Evolutionary conservation across 2,113 vertebrate species (phyloP).

Genomic region (Romanogobio albipinnatus): DNA sequence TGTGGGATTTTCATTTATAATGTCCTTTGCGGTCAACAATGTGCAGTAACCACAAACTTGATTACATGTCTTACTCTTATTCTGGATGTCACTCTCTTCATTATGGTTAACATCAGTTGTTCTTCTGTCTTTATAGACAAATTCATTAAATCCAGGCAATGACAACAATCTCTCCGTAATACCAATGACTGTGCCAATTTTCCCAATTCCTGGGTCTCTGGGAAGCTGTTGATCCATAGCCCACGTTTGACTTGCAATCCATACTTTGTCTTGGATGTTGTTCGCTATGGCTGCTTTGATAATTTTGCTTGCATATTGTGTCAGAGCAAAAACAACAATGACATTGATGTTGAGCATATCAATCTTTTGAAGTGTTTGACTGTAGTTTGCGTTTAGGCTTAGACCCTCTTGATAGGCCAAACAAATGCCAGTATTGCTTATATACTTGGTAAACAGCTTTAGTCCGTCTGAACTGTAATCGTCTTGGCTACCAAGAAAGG

Average conservation of each 20-base stretch:
- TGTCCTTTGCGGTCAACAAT: rapidly evolving
- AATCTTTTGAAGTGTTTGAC: slow-evolving; percentile 64
- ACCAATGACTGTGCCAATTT: slow-evolving; percentile 77
- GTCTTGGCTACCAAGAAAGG: slow-evolving; percentile 70
- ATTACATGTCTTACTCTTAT: slow-evolving; percentile 58
- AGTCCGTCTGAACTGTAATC: slow-evolving; percentile 69
- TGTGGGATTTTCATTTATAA: slow-evolving; percentile 27
- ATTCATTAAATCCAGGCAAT: slow-evolving; percentile 71
- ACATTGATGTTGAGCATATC: slow-evolving; percentile 57
- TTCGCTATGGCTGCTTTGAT: slow-evolving; percentile 72
- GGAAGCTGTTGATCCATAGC: slow-evolving; percentile 64
- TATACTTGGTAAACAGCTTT: slow-evolving; percentile 64
- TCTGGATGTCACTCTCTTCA: not conserved
- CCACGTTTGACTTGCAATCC: slow-evolving; percentile 83
- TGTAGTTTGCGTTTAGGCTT: not conserved
- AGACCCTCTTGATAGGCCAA: slow-evolving; percentile 75
- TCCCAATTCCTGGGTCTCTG: slow-evolving; percentile 67
- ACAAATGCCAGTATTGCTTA: slow-evolving; percentile 63
- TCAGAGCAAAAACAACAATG: slow-evolving; percentile 67
- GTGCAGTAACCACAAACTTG: slow-evolving; percentile 72
- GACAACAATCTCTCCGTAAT: slow-evolving; percentile 60
- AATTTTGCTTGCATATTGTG: slow-evolving; percentile 47
- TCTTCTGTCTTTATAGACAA: slow-evolving; percentile 53
- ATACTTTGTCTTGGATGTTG: slow-evolving; percentile 79
- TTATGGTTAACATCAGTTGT: not conserved